Evolutionary conservation across 1,140 invertebrate genomes (phyloP), one percentile per base, ranked within the genome.

Genomic region (Eupristina koningsbergeri): DNA sequence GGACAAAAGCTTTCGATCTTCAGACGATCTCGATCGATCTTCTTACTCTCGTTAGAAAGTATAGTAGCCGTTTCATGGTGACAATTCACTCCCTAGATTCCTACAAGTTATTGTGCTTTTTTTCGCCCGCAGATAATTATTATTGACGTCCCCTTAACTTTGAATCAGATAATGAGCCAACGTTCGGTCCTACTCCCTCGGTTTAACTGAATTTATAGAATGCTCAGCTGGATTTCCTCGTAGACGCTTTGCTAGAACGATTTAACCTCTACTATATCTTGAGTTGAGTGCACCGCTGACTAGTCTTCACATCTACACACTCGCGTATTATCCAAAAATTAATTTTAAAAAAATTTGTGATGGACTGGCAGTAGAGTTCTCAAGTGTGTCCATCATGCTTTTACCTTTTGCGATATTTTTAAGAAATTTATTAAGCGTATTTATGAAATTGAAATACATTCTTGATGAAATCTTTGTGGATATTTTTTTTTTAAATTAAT

Each of bases 21-120:
- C 39, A 36, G 19, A 0, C 36, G 36, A 77, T 61, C 29, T 6
- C 36, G 36, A 77, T 61, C 47, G 47, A 77, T 77, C 50, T 31
- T 77, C 50, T 39, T 77, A 61, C 75, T 61, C 53, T 36, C 74
- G 29, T 50, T 76, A n/a, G 74, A 53, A 58, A 50, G 74, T 47
- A 26, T 47, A 73, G 71, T 73, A 73, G 73, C 45, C 45, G 73
- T 31, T 64, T 74, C 73, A 45, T 15, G 0, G n/a, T 41, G 71
- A 29, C 1, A 3, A 36, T 0, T 41, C 67, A 36, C 67, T 71
- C 67, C 15, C 41, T 36, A 36, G 36, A 71, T 71, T 71, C 67
- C 67, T 71, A 22, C 22, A n/a, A 36, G 41, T 71, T 71, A 41
- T 71, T 36, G 36, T n/a, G 36, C 3, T 71, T 26, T 22, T 22